phyloP scores from a whole-genome alignment of 2,888 invertebrate genomes.

The Gerris lacustris region DNA sequence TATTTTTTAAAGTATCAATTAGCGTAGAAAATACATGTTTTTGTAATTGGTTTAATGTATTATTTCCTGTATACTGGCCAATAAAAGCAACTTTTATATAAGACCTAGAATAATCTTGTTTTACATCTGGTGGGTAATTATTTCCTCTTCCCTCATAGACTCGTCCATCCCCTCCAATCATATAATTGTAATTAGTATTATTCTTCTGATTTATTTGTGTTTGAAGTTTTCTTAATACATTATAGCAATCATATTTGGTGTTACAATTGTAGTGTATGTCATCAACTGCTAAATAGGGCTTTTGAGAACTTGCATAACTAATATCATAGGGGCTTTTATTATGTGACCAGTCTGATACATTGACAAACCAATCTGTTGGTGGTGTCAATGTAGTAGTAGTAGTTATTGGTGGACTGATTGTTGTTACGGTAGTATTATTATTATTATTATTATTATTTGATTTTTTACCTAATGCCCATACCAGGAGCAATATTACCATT shows the following conservation, averaged over 20 bases:
- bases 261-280: neutral
- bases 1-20: constrained; percentile 4
- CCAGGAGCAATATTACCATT: too few species aligned
- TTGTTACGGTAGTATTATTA: too few species aligned
- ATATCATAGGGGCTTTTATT: neutral
- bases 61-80: neutral
- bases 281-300: neutral
- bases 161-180: constrained; percentile 12
- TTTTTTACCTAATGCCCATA: too few species aligned
- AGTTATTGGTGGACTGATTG: neutral
- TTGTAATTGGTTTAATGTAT: neutral
- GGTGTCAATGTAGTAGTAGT: neutral
- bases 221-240: neutral
- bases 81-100: constrained; percentile 11
- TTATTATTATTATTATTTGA: neutral
- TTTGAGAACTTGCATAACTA: neutral
- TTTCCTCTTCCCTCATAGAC: constrained; percentile 11
- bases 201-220: neutral
- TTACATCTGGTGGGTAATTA: constrained; percentile 5
- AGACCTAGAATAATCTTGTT: neutral
- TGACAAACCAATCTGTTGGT: neutral
- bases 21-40: neutral
- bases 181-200: constrained; percentile 10
- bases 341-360: neutral
- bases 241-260: neutral